Percentiles rank a stretch among this genome's conserved stretches.
Evolutionary conservation across 2,797 vertebrate genomes (phyloP).

Genomic region (Enteromius thamalakanensis): DNA sequence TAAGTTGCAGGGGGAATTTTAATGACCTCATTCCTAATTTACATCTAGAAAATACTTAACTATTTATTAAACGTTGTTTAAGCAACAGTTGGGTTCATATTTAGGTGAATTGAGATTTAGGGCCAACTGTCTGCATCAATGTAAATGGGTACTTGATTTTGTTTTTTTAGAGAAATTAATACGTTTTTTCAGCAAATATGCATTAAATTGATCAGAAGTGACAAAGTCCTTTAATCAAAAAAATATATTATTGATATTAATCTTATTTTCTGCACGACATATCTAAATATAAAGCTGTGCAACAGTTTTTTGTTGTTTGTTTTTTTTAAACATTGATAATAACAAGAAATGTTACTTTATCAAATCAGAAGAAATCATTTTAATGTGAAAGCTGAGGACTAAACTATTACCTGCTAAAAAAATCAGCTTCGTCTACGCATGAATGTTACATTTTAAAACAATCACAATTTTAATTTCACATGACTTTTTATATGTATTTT

Average conservation of each 20-base stretch:
- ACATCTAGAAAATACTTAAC: not conserved
- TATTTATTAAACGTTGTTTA: not conserved
- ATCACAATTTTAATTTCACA: not conserved
- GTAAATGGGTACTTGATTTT: not conserved
- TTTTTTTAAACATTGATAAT: not conserved
- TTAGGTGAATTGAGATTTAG: not conserved
- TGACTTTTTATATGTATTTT: no score
- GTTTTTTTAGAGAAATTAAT: not conserved
- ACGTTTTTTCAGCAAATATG: not conserved
- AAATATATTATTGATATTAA: not conserved
- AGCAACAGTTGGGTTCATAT: not conserved
- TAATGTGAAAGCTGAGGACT: not conserved
- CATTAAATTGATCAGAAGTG: not conserved
- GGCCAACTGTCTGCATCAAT: not conserved
- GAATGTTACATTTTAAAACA: not conserved
- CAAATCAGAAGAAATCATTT: not conserved
- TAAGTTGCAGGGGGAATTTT: slow-evolving; percentile 4
- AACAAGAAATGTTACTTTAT: not conserved
- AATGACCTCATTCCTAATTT: not conserved
- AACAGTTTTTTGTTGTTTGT: no score
- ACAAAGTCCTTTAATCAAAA: not conserved
- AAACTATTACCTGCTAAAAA: not conserved
- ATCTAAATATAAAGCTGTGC: not conserved
- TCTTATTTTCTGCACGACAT: not conserved
- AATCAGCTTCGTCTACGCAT: no score